These are phyloP conservation scores for Gonocerus acuteangulatus DNA, from an alignment of 2,888 invertebrate genomes.

Conservation along the genomic window DNA sequence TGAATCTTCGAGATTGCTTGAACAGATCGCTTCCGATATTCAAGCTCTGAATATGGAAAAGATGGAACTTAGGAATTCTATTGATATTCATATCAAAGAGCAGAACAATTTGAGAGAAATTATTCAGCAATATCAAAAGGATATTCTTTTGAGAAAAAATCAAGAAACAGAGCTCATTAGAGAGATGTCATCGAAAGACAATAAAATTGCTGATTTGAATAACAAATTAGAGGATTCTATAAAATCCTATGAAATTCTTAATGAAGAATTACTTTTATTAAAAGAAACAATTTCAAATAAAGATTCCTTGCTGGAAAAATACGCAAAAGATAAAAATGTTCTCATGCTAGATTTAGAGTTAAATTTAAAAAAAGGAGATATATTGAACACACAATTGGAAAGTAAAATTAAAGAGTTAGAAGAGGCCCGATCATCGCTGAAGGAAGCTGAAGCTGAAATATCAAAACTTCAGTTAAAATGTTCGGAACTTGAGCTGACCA, in stretches of 20 bases:
- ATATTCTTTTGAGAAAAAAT: not conserved
- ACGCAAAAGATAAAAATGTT: slow-evolving; percentile 10
- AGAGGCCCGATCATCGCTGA: not conserved
- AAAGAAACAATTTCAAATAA: not conserved
- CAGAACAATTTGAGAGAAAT: not conserved
- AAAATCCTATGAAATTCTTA: not conserved
- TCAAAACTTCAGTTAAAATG: not conserved
- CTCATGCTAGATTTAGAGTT: slow-evolving; percentile 7
- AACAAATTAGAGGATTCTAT: not conserved
- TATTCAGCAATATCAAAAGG: not conserved
- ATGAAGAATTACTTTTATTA: not conserved
- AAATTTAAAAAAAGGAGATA: not conserved
- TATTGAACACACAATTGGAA: not conserved
- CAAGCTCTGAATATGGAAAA: not conserved
- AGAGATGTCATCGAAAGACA: not conserved
- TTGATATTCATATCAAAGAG: not conserved
- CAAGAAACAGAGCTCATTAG: slow-evolving; percentile 1
- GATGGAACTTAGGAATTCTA: not conserved
- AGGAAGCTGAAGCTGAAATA: slow-evolving; percentile 7
- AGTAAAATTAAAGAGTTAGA: not conserved
- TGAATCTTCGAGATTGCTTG: not conserved
- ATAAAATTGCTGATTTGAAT: not conserved
- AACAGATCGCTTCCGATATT: not conserved
- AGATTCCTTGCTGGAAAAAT: not conserved
- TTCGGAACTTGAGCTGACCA: not conserved